phyloP scores from a whole-genome alignment of 2,113 vertebrate genomes.

The Stigmatopora nigra region DNA sequence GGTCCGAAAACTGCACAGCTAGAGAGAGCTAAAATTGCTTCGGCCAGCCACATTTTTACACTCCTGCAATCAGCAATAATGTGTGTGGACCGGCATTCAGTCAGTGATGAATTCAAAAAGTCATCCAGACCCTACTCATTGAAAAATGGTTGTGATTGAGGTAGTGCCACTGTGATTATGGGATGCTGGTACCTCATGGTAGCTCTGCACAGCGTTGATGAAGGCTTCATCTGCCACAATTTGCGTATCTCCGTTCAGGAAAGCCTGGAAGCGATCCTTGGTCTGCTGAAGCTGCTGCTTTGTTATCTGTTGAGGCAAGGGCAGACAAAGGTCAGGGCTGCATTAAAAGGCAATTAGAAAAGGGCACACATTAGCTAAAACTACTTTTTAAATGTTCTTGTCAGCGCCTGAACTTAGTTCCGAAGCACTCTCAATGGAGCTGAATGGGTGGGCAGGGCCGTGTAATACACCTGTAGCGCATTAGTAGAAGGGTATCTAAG shows the following conservation, averaged over 20 bases:
- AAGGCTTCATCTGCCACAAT: conserved; percentile 99
- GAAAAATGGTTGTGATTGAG: conserved; percentile 17
- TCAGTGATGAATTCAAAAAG: conserved; percentile 9
- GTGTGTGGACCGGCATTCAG: background rate
- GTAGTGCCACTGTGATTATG: conserved; percentile 8
- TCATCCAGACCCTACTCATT: background rate
- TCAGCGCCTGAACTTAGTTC: background rate
- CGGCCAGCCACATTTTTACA: conserved; percentile 1
- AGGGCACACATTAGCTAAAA: conserved; percentile 7
- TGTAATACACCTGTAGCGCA: too few relatives aligned
- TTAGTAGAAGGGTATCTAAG: too few relatives aligned
- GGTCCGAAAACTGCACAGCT: background rate
- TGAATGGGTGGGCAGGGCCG: background rate
- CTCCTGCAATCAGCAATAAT: conserved; percentile 1
- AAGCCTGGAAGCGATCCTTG: conserved; percentile 97
- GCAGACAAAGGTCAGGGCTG: conserved; percentile 21
- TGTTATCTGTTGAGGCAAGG: conserved; percentile 79
- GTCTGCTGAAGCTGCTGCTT: conserved; percentile 97
- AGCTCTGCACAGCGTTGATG: conserved; percentile 98
- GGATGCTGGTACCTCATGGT: conserved; percentile 82
- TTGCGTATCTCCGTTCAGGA: conserved; percentile 97
- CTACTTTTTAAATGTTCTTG: conserved; percentile 1
- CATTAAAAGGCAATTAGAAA: background rate
- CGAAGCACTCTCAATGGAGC: background rate
- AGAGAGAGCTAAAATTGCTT: background rate